These are phyloP conservation scores for Anagrus nilaparvatae DNA, from an alignment of 1,140 invertebrate species.

Conservation along the genomic window DNA sequence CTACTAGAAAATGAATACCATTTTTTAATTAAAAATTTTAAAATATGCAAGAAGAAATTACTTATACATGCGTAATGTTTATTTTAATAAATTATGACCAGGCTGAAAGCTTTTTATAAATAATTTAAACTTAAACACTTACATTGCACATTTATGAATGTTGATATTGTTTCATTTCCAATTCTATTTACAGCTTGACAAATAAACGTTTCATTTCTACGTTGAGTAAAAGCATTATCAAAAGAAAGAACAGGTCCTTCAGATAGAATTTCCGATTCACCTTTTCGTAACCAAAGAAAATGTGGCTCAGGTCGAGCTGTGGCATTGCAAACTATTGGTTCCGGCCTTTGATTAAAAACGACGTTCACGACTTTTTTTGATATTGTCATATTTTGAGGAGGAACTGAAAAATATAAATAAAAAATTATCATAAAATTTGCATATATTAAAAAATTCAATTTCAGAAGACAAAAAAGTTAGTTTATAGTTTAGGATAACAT, in stretches of 20 bases:
- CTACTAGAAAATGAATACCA: background rate
- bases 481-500: too few relatives aligned
- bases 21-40: background rate
- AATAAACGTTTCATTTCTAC: constrained; percentile 58
- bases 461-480: too few relatives aligned
- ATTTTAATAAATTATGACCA: constrained; percentile 13
- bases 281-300: constrained; percentile 56
- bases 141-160: constrained; percentile 71
- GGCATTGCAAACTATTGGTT: constrained; percentile 64
- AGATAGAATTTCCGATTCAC: constrained; percentile 39
- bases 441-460: too few relatives aligned
- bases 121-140: constrained; percentile 38
- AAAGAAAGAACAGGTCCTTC: constrained; percentile 47
- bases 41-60: too few relatives aligned
- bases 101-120: constrained; percentile 3
- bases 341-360: constrained; percentile 63
- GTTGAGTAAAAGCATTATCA: constrained; percentile 47
- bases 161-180: constrained; percentile 52
- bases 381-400: constrained; percentile 74
- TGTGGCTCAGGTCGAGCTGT: constrained; percentile 60
- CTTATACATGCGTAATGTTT: too few relatives aligned
- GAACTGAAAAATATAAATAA: constrained; percentile 58
- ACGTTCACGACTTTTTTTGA: constrained; percentile 62
- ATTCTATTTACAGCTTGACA: constrained; percentile 71
- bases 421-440: too few relatives aligned